Base-by-base conservation (phyloP, 2,113 vertebrate species). In the Vidua macroura region DNA sequence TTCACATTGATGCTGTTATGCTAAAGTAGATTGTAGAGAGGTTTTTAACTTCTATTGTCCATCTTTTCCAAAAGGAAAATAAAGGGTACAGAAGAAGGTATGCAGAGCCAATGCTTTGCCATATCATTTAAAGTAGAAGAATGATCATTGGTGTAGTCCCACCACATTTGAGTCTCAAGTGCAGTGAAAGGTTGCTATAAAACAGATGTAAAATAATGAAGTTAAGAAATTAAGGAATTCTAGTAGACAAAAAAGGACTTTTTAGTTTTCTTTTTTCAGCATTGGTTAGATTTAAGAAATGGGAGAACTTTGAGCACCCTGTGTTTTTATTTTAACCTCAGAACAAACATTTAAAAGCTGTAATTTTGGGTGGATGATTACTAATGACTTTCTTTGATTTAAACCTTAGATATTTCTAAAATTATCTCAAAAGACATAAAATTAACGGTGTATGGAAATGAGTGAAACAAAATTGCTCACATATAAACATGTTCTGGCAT, bases 321-420 rank as follows among this genome's bases (percentile, higher is more conserved):
- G 15, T 72, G 16, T 10, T 90, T 93, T 88, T 12, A 11, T 77
- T 90, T 83, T 83, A 66, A 69, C 31, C 64, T 86, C 77, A 73
- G 69, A 78, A 73, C 25, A 86, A 77, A 46, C 70, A 90, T 80
- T 73, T 58, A 69, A 83, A 88, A 83, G 59, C 41, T 83, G 28
- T 69, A 83, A 83, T 92, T 95, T 80, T 83, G 49, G 58, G 22
- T 88, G 24, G 37, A 76, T 86, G 76, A 76, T 69, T 86, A 33
- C 53, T 83, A 80, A 90, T 80, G 9, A 68, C 67, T 67, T 69
- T 69, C 69, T 88, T 82, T 77, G 69, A 83, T 89, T 86, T 69
- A 73, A 93, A 80, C 63, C n/a, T n/a, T 62, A 68, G 37, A 49
- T 92, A 73, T 58, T 88, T 92, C 72, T 86, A 81, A 83, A 93